Evolutionary conservation across 2,888 invertebrate species (phyloP), one percentile per base, ranked within the genome.

Genomic region (Callimorpha dominula): DNA sequence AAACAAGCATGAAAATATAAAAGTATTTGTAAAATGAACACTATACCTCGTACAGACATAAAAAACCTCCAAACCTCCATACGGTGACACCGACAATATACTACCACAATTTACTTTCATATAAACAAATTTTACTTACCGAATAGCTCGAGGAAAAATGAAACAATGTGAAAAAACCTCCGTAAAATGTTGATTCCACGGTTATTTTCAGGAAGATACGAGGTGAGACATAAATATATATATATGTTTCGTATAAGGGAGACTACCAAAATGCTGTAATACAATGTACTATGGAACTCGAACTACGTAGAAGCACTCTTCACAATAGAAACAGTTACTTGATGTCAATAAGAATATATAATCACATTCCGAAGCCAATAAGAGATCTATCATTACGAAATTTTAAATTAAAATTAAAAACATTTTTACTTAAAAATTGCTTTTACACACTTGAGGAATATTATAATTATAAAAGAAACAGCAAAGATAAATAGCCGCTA

Each of bases 101-200:
- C 42, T 17, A 40, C 17, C 63, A 42, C 63, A 42, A 42, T 63
- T 63, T 63, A 63, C 63, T 42, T 42, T 63, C 40, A 54, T 54
- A 54, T 49, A 63, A 40, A 69, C 62, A 60, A 43, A 60, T 60
- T 60, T 31, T 60, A 31, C 57, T 60, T 60, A 60, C 57, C 5
- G 11, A 60, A 60, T 60, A 14, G 31, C 60, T 31, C n/a, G 50
- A 40, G n/a, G 50, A 50, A 40, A 50, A 63, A 49, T 63, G 62
- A 49, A 49, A 63, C 50, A 62, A 62, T 42, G 50, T 17, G 11
- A 62, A 31, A 42, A 31, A 69, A 57, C 43, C 62, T 31, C 40
- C 40, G 40, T 63, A 63, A 69, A 69, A 68, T 40, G 11, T 31
- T 62, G 20, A 43, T 67, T 5, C 42, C 40, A n/a, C 43, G 49